Evolutionary conservation across 1,140 invertebrate species (phyloP).

Genomic region (Brachionus angularis): DNA sequence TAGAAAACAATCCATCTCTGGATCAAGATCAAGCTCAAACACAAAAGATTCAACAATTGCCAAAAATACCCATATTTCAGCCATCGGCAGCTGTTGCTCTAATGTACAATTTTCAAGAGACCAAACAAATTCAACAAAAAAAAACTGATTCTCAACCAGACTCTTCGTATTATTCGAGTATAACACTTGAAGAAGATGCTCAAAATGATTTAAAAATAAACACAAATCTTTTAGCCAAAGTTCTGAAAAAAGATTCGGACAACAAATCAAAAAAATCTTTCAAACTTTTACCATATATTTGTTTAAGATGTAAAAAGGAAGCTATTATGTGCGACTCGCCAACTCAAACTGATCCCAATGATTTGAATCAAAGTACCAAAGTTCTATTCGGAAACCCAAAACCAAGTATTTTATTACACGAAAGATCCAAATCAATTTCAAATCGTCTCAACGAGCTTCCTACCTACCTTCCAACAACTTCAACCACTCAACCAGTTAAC

Average conservation of each 20-base stretch:
- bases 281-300: conserved; percentile 7
- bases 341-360: neutral
- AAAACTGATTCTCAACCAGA: neutral
- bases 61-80: conserved; percentile 32
- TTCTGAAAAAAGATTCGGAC: conserved; percentile 1
- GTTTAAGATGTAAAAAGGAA: conserved; percentile 13
- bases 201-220: neutral
- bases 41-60: neutral
- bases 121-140: neutral
- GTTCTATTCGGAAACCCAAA: neutral
- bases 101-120: conserved; percentile 4
- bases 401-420: conserved; percentile 13
- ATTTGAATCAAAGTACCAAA: neutral
- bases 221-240: conserved; percentile 2
- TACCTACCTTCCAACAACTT: too few species aligned
- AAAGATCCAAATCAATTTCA: conserved; percentile 13
- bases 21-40: neutral
- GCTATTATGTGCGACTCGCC: neutral
- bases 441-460: neutral
- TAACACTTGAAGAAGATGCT: neutral
- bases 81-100: conserved; percentile 13
- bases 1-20: conserved; percentile 47
- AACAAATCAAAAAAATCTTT: neutral
- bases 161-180: too few species aligned
- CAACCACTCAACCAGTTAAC: too few species aligned